Conservation (phyloP, 1,140 invertebrate species). For the Calephelis virginiensis region DNA sequence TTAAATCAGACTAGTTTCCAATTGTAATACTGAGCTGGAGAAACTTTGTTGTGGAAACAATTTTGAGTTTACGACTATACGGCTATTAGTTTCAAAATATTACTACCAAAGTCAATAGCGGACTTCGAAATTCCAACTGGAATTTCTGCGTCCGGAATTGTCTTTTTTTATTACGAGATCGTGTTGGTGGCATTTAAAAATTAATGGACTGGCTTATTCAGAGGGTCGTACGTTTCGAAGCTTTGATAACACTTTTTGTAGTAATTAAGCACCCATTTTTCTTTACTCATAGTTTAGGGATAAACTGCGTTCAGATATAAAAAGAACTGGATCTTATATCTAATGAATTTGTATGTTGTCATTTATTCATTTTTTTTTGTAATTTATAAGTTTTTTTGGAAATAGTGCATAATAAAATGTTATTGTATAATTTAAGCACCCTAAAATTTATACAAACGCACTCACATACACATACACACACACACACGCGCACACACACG, state of each 20-base stretch:
- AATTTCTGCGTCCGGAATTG: slow-evolving; percentile 22
- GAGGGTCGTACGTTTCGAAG: not conserved
- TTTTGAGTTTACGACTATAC: slow-evolving; percentile 35
- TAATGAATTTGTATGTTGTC: no score
- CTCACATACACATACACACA: no score
- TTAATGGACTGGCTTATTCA: slow-evolving; percentile 8
- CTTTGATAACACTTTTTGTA: slow-evolving; percentile 5
- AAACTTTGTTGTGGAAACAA: slow-evolving; percentile 34
- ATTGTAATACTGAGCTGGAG: slow-evolving; percentile 26
- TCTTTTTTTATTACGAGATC: slow-evolving; percentile 25
- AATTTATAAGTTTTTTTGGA: no score
- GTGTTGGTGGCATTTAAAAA: slow-evolving; percentile 11
- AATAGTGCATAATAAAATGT: no score
- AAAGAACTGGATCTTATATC: no score
- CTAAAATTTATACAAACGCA: no score
- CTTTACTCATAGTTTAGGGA: no score
- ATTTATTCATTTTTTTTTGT: no score
- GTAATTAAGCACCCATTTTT: not conserved
- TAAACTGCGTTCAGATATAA: no score
- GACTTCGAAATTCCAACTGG: slow-evolving; percentile 24
- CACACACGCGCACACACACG: no score
- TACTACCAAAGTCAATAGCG: slow-evolving; percentile 26
- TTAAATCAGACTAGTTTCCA: slow-evolving; percentile 34
- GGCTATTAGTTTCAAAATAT: slow-evolving; percentile 35
- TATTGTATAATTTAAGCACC: no score